A percentile compares a stretch with the other conserved stretches of the same genome.
phyloP scores from a whole-genome alignment of 2,113 vertebrate species.

The human region GRCh38 chr6:168385001-168385500 shows the following conservation, averaged over 20 bases:
- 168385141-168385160: conserved; percentile 10
- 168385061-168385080: conserved; percentile 53
- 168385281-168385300: not conserved
- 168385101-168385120: not conserved
- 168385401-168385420: not conserved
- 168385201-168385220: not conserved
- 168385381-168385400: not conserved
- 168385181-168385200: not conserved
- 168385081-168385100: conserved; percentile 17
- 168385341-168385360: not conserved
- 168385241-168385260: not conserved
- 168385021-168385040: not conserved
- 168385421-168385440: not conserved
- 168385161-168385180: not conserved
- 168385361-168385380: not conserved
- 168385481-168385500: accelerated
- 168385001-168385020: not conserved
- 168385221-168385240: not conserved
- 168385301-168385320: not conserved
- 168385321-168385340: not conserved
- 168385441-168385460: too few species aligned
- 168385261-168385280: not conserved
- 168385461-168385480: accelerated
- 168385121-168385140: conserved; percentile 54
- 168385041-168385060: not conserved